Evolutionary conservation across 2,113 vertebrate species (phyloP).

Genomic region (Leucoraja erinaceus): DNA sequence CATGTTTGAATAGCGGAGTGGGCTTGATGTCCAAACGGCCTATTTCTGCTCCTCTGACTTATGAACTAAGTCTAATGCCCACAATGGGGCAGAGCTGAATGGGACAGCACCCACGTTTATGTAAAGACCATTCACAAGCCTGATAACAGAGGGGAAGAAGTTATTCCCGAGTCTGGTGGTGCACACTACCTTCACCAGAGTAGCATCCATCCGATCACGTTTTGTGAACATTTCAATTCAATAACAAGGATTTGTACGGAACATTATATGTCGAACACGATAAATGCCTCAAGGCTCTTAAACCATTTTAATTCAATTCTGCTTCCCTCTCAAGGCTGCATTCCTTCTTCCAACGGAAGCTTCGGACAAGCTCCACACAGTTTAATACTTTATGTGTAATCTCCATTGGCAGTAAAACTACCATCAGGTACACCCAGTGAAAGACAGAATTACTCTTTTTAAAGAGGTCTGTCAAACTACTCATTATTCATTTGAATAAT

Average conservation of each 20-base stretch:
- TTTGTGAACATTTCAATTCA: not conserved
- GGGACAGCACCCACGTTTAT: too few species aligned
- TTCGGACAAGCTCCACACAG: not conserved
- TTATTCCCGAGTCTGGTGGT: too few species aligned
- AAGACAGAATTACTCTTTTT: not conserved
- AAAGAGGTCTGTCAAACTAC: not conserved
- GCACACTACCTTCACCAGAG: too few species aligned
- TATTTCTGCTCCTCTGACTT: too few species aligned
- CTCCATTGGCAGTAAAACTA: not conserved
- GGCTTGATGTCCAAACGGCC: too few species aligned
- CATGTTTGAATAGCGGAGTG: too few species aligned
- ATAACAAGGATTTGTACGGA: not conserved
- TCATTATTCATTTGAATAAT: constrained; percentile 6
- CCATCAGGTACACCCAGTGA: not conserved
- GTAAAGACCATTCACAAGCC: too few species aligned
- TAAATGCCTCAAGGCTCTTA: not conserved
- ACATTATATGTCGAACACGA: too few species aligned
- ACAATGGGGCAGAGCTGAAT: too few species aligned
- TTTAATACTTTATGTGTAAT: not conserved
- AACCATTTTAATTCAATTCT: not conserved
- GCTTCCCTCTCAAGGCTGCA: not conserved
- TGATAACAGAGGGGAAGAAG: too few species aligned
- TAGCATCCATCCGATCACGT: not conserved
- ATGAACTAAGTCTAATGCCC: too few species aligned
- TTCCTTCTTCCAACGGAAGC: not conserved